Evolutionary conservation across 2,888 invertebrate species (phyloP), one percentile per base, ranked within the genome.

Genomic region (Danaus chrysippus): DNA sequence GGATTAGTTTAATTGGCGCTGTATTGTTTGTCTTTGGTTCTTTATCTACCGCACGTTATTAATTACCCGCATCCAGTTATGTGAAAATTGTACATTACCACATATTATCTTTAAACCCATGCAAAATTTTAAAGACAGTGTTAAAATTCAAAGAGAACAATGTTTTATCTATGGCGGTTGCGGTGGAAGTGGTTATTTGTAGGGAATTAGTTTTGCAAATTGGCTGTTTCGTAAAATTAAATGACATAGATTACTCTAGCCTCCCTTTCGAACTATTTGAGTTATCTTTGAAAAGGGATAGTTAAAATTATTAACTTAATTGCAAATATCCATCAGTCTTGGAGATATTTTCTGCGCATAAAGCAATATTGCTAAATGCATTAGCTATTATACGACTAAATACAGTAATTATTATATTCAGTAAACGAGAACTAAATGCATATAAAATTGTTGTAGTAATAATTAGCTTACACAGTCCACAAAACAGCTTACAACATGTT

Each of bases 201-300:
- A 72, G 70, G 72, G 69, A 77, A 79, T 76, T 75, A 74, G 74
- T 75, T 78, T 74, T 72, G 74, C 76, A 63, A 76, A 76, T 75
- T 74, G 74, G 71, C 62, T 62, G 69, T 79, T 77, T 74, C 73
- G 74, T 68, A 77, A 61, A 79, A 78, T 77, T 78, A 78, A 77
- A 64, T 61, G 54, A 60, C 58, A 46, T 12, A 56, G 19, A 13
- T 56, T 13, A 57, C 52, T 42, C 1, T 15, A 58, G 23, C 19
- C 44, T 58, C 42, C 49, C 42, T 34, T 34, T 34, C 23, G 6
- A 34, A 34, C 23, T 34, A 34, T 34, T 34, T 34, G 23, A 34
- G 23, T 6, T 34, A 34, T 34, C 23, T 34, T 34, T 34, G n/a
- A 1, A 34, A 34, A 1, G 23, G 23, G 23, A 34, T 34, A 34